Conservation (phyloP, 2,113 vertebrate species). For the Sinocyclocheilus rhinocerous region DNA sequence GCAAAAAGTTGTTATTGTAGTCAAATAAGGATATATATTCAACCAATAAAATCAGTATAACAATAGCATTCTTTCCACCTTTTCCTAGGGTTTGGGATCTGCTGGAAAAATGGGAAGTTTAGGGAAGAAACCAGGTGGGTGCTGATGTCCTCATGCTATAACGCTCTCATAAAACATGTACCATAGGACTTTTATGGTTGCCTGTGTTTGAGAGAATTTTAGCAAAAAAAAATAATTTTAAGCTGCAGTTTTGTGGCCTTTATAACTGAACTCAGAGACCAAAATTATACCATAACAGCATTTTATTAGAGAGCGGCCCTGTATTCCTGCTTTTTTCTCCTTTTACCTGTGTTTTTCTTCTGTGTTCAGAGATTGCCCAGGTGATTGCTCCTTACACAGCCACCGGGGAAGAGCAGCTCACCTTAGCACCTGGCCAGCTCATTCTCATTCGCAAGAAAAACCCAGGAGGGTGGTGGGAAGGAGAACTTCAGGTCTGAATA, state of each 20-base stretch:
- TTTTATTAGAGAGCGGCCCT: neutral
- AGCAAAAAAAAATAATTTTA: neutral
- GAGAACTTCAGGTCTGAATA: constrained; percentile 89
- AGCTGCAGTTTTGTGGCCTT: neutral
- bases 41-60: neutral
- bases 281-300: neutral
- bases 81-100: constrained; percentile 82
- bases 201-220: neutral
- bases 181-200: neutral
- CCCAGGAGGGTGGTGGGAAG: constrained; percentile 99
- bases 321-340: neutral
- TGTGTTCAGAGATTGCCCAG: constrained; percentile 90
- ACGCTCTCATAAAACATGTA: neutral
- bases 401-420: constrained; percentile 94
- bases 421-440: constrained; percentile 92
- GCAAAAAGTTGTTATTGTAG: neutral
- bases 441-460: constrained; percentile 98
- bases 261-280: neutral
- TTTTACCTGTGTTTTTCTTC: neutral
- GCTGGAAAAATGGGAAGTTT: constrained; percentile 95
- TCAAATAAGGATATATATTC: neutral
- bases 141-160: neutral
- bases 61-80: neutral
- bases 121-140: constrained; percentile 97
- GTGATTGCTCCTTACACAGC: constrained; percentile 95